Evolutionary conservation across 1,140 invertebrate genomes (phyloP), one percentile per base, ranked within the genome.

Genomic region (Whitmania pigra): DNA sequence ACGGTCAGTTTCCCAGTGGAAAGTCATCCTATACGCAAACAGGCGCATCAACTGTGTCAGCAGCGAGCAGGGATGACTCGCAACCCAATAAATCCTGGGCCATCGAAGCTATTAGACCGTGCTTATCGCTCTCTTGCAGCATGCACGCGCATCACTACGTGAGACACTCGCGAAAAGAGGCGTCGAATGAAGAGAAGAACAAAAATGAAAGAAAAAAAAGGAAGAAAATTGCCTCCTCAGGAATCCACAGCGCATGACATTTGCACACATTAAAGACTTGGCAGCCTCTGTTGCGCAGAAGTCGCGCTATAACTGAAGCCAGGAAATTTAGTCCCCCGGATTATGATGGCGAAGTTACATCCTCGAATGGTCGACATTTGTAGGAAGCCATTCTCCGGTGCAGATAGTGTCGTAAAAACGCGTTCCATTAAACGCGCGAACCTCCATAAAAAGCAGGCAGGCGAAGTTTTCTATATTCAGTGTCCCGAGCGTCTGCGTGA

Each of bases 101-200:
- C 57, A 63, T 63, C 57, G 57, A 63, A 63, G 57, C 57, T 63
- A 63, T 63, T 63, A 63, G 57, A 63, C 22, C 57, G 29, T 63
- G 57, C 57, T 63, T 63, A 63, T 63, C 57, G 57, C 20, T 25
- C 22, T 13, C 57, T 31, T 63, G 57, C 57, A 63, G 57, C 29
- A 25, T 31, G 57, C 57, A 63, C 57, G 57, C 57, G 57, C 57
- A 63, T 18, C 22, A 63, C 22, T 63, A 31, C 57, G 22, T 63
- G 57, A 22, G 57, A 25, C 29, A 63, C 11, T 25, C 22, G 22
- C 22, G 57, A 31, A 63, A 63, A 18, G 57, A 63, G 29, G 22
- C 22, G 57, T 25, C 57, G 57, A 31, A n/a, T 31, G 57, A 31
- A 63, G 22, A 31, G 57, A 63, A 13, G 54, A 25, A 57, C 9